A percentile compares a stretch with the other conserved stretches of the same genome.
Evolutionary conservation across 2,888 invertebrate species (phyloP).

Genomic region (Baccha elongata): DNA sequence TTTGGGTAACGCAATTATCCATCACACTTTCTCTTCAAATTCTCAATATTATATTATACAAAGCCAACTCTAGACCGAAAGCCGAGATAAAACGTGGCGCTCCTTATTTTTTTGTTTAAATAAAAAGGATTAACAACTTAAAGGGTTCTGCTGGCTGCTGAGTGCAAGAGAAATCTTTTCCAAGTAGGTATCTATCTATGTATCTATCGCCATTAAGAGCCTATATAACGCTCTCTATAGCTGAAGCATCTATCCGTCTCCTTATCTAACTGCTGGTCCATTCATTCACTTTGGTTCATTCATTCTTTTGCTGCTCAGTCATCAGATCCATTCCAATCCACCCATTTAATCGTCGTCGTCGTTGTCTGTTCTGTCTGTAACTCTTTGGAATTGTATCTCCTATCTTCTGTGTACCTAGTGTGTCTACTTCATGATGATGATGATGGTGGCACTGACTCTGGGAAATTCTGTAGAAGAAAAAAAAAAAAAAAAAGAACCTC

Average conservation of each 20-base stretch:
- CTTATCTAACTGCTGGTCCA: slow-evolving; percentile 55
- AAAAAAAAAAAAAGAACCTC: background rate
- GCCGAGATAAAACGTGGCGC: slow-evolving; percentile 44
- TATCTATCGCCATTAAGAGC: slow-evolving; percentile 63
- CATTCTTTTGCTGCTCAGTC: slow-evolving; percentile 71
- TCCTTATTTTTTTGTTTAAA: slow-evolving; percentile 27
- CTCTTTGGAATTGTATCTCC: slow-evolving; percentile 16
- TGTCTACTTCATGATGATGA: background rate
- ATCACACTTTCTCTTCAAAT: slow-evolving; percentile 20
- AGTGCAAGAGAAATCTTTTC: slow-evolving; percentile 62
- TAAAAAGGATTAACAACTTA: slow-evolving; percentile 70
- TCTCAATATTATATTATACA: background rate
- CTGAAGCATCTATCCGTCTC: slow-evolving; percentile 22
- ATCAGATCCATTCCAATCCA: slow-evolving; percentile 69
- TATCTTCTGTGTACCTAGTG: background rate
- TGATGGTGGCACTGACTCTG: slow-evolving; percentile 5
- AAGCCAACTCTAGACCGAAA: slow-evolving; percentile 20
- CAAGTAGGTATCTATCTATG: slow-evolving; percentile 22
- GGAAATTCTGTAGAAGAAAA: slow-evolving; percentile 5
- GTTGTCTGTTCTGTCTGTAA: slow-evolving; percentile 15
- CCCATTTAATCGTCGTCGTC: slow-evolving; percentile 59
- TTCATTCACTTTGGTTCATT: slow-evolving; percentile 63
- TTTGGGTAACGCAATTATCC: slow-evolving; percentile 68
- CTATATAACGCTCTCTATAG: slow-evolving; percentile 38
- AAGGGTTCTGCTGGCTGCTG: slow-evolving; percentile 64